phyloP scores from a whole-genome alignment of 2,797 vertebrate genomes.

The Chelidonichthys spinosus region DNA sequence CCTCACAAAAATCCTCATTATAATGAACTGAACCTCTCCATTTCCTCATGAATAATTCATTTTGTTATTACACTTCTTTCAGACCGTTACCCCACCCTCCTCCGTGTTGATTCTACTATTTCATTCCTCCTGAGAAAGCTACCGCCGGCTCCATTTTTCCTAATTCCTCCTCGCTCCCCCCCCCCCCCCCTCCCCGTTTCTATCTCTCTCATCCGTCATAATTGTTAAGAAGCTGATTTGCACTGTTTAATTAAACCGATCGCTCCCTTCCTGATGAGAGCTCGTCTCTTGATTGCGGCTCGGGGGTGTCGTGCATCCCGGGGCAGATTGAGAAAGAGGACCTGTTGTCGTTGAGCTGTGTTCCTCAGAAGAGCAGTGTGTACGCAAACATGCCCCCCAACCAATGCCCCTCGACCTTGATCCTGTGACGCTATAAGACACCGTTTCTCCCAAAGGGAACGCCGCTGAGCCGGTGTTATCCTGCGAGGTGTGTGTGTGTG shows the following conservation, averaged over 20 bases:
- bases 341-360: conserved; percentile 64
- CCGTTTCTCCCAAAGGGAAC: conserved; percentile 38
- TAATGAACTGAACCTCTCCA: conserved; percentile 41
- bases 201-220: conserved; percentile 65
- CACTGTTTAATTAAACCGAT: conserved; percentile 79
- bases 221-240: conserved; percentile 58
- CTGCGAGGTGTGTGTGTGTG: conserved; percentile 50
- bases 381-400: conserved; percentile 34
- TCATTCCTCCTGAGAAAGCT: conserved; percentile 10
- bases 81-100: conserved; percentile 35
- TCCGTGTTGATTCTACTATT: conserved; percentile 34
- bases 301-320: conserved; percentile 39
- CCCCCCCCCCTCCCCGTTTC: conserved; percentile 25
- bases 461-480: conserved; percentile 40
- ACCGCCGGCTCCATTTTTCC: conserved; percentile 10
- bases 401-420: conserved; percentile 66
- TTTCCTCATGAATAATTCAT: conserved; percentile 69
- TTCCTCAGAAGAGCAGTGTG: conserved; percentile 40
- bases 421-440: conserved; percentile 57
- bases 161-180: conserved; percentile 20
- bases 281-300: conserved; percentile 63
- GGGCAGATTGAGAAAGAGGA: conserved; percentile 57
- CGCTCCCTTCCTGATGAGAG: conserved; percentile 67
- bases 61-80: conserved; percentile 56
- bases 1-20: conserved; percentile 78